A percentile compares a stretch with the other conserved stretches of the same genome.
Evolutionary conservation across 2,797 vertebrate species (phyloP).

Genomic region (Sus cebifrons): DNA sequence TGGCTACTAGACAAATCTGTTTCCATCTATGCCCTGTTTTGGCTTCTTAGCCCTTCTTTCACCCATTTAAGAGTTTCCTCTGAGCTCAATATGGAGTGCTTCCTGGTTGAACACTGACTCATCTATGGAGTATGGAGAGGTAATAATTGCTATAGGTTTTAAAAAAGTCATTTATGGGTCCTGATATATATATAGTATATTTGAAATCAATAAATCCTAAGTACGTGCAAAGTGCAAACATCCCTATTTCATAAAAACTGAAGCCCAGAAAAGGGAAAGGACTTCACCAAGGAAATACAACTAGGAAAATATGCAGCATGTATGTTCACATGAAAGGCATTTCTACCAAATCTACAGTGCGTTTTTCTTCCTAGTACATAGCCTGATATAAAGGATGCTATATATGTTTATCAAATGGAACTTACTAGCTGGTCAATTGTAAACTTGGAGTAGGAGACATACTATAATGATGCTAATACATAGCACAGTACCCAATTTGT

Average conservation of each 20-base stretch:
- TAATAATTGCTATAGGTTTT: neutral
- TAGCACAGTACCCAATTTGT: neutral
- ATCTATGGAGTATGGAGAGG: neutral
- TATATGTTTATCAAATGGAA: neutral
- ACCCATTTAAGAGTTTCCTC: neutral
- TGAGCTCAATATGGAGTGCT: neutral
- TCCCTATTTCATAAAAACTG: neutral
- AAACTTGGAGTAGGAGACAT: constrained; percentile 9
- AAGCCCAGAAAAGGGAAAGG: neutral
- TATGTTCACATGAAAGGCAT: neutral
- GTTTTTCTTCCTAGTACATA: neutral
- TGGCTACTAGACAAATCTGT: neutral
- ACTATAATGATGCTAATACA: neutral
- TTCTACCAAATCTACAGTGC: neutral
- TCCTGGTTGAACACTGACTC: neutral
- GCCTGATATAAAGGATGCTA: neutral
- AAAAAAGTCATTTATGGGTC: neutral
- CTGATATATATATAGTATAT: neutral
- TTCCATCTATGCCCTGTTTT: neutral
- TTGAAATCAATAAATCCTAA: constrained; percentile 1
- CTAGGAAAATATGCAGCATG: neutral
- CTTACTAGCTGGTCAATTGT: neutral
- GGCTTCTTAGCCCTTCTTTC: neutral
- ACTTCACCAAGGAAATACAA: neutral
- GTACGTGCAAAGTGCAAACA: neutral